Conservation (phyloP, 2,113 vertebrate genomes). For the Trematocara macrostoma region DNA sequence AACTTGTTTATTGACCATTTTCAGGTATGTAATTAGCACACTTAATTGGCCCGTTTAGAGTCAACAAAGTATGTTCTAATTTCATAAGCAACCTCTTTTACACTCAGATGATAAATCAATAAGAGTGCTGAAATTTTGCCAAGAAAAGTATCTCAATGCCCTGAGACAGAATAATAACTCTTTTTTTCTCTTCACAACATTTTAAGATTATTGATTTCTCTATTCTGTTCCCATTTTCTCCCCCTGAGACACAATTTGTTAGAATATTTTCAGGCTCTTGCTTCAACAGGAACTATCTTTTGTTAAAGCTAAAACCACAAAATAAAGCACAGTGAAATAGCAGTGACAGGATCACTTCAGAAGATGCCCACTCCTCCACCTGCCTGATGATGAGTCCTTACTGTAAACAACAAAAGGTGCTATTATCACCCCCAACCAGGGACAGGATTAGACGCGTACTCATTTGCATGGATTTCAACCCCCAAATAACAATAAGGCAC, state of each 20-base stretch:
- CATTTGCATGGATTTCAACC: constrained; percentile 34
- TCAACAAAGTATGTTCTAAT: background rate
- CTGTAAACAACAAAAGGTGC: constrained; percentile 18
- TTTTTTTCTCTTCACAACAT: background rate
- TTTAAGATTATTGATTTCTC: background rate
- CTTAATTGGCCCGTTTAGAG: constrained; percentile 45
- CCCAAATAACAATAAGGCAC: constrained; percentile 29
- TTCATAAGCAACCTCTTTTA: background rate
- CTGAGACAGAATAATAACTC: background rate
- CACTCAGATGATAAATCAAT: constrained; percentile 3
- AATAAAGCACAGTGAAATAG: background rate
- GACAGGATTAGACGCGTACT: constrained; percentile 34
- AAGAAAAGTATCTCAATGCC: background rate
- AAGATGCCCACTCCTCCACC: constrained; percentile 1
- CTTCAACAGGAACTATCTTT: background rate
- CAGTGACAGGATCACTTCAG: background rate
- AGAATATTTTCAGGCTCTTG: background rate
- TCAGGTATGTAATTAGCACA: constrained; percentile 39
- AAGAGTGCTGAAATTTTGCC: background rate
- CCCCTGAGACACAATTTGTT: background rate
- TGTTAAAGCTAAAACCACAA: background rate
- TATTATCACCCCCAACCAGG: constrained; percentile 46
- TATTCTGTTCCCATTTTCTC: background rate
- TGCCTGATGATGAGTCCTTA: background rate
- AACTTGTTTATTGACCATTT: constrained; percentile 25